phyloP scores from a whole-genome alignment of 2,888 invertebrate species.

The Myopa testacea region DNA sequence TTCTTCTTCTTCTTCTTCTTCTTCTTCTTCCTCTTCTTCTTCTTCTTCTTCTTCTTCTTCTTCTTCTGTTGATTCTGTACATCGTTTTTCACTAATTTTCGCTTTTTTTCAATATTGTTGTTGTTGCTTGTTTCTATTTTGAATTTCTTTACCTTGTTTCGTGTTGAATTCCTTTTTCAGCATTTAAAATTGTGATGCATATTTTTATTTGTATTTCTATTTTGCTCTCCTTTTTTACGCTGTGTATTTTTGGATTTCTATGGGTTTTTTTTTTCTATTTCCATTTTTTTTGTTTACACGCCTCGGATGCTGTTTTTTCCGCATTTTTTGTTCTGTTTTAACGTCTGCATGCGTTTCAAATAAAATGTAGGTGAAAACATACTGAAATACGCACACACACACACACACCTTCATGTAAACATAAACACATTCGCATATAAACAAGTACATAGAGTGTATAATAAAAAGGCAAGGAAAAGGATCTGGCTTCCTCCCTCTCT shows the following conservation, averaged over 20 bases:
- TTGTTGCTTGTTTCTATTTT: no score
- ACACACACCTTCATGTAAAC: background rate
- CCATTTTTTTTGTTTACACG: background rate
- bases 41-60: no score
- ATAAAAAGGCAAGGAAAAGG: background rate
- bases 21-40: no score
- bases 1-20: no score
- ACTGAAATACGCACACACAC: background rate
- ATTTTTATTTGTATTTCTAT: background rate
- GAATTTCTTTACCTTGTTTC: no score
- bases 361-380: constrained; percentile 37
- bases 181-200: no score
- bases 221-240: background rate
- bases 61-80: no score
- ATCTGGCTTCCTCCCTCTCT: background rate
- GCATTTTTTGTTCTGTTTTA: background rate
- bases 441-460: background rate
- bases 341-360: constrained; percentile 23
- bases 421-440: background rate
- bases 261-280: background rate
- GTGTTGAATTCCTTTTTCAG: no score
- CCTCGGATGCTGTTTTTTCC: background rate
- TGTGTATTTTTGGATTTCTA: background rate
- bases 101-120: no score
- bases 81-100: no score